phyloP scores from a whole-genome alignment of 1,140 invertebrate species.

The Tetramorium parvispinum region DNA sequence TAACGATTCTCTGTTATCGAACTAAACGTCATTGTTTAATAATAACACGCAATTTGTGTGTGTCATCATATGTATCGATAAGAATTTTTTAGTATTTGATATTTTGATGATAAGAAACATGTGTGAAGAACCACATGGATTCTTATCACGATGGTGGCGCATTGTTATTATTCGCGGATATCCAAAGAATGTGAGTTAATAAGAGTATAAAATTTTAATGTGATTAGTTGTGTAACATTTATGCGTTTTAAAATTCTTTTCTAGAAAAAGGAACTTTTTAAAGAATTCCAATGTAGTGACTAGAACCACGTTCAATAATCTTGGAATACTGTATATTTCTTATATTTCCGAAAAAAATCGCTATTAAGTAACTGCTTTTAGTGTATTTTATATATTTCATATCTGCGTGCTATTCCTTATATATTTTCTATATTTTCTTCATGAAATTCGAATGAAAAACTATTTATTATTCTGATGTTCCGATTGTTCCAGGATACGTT shows the following conservation, averaged over 20 bases:
- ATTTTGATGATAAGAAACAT: constrained; percentile 70
- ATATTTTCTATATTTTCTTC: not conserved
- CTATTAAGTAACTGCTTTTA: not conserved
- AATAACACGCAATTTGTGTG: not conserved
- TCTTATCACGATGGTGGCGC: constrained; percentile 79
- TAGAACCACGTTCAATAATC: not conserved
- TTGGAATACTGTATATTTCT: not conserved
- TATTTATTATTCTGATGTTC: not conserved
- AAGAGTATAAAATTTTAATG: not conserved
- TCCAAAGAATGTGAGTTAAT: constrained; percentile 76
- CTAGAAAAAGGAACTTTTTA: not conserved
- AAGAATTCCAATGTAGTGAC: not conserved
- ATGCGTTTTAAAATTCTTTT: not conserved
- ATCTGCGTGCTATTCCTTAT: not conserved
- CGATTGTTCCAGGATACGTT: constrained; percentile 87
- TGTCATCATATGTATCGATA: not conserved
- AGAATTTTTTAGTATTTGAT: constrained; percentile 2
- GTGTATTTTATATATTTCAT: not conserved
- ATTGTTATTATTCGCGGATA: constrained; percentile 79
- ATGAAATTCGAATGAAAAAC: not conserved
- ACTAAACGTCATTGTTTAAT: not conserved
- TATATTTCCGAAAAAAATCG: not conserved
- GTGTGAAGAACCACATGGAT: constrained; percentile 73
- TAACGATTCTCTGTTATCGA: not conserved
- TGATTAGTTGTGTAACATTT: constrained; percentile 1